These are phyloP conservation scores for Hyles vespertilio DNA, from an alignment of 1,140 invertebrate species.

Conservation along the genomic window DNA sequence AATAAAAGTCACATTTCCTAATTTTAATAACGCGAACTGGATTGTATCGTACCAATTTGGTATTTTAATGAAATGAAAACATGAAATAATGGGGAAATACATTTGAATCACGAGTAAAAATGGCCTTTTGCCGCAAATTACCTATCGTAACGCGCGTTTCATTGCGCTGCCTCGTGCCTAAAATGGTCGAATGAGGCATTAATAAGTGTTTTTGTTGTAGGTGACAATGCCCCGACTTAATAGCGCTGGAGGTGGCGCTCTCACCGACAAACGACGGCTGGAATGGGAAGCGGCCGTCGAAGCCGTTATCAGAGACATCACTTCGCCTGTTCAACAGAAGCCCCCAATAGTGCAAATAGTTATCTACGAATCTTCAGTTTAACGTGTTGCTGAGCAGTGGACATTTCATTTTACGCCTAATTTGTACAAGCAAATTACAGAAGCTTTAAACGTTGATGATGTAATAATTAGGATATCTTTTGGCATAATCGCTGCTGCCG, in stretches of 20 bases:
- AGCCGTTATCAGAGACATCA: conserved; percentile 83
- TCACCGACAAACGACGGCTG: conserved; percentile 57
- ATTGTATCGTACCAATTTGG: too few species aligned
- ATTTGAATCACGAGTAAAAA: too few species aligned
- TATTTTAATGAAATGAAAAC: too few species aligned
- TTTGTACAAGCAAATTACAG: not conserved
- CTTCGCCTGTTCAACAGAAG: conserved; percentile 76
- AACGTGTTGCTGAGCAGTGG: conserved; percentile 25
- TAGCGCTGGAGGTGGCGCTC: conserved; percentile 39
- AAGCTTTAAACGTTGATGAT: conserved; percentile 3
- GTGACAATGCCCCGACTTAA: conserved; percentile 61
- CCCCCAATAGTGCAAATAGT: conserved; percentile 86
- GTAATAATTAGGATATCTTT: conserved; percentile 4
- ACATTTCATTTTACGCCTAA: conserved; percentile 2
- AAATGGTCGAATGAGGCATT: not conserved
- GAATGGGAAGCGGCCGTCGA: conserved; percentile 84
- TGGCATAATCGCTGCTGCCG: not conserved
- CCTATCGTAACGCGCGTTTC: too few species aligned
- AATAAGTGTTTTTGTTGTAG: conserved; percentile 34
- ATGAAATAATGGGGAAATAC: too few species aligned
- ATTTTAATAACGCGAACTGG: too few species aligned
- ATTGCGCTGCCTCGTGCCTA: not conserved
- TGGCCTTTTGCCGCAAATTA: too few species aligned
- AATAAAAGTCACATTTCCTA: too few species aligned
- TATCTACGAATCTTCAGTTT: conserved; percentile 89